These are phyloP conservation scores for Lophura nycthemera DNA, from an alignment of 2,113 vertebrate genomes.

Conservation along the genomic window DNA sequence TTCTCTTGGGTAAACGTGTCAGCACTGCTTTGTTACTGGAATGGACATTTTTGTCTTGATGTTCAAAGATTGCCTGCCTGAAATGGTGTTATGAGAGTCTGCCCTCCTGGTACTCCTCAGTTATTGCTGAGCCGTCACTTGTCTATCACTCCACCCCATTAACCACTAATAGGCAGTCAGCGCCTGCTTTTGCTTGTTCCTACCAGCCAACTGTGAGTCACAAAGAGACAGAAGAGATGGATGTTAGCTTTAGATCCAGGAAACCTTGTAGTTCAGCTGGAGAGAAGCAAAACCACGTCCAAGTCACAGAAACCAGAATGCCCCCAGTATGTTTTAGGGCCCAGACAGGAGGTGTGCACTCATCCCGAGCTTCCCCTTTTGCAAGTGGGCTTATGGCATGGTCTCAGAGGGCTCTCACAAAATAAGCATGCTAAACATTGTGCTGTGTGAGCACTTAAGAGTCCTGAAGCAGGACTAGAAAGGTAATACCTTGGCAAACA, in stretches of 20 bases:
- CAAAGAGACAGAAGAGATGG: background rate
- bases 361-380: background rate
- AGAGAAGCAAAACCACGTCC: background rate
- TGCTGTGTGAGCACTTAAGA: background rate
- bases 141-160: background rate
- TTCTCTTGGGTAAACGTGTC: background rate
- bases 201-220: background rate
- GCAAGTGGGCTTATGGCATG: accelerated
- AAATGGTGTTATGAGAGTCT: background rate
- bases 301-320: background rate
- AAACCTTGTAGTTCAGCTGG: background rate
- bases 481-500: background rate
- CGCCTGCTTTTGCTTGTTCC: background rate
- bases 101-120: background rate
- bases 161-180: background rate
- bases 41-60: background rate
- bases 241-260: accelerated
- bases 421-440: accelerated
- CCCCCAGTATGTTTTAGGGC: background rate
- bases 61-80: background rate
- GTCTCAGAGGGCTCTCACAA: background rate
- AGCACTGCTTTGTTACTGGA: background rate
- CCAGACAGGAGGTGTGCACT: background rate
- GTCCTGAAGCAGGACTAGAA: background rate
- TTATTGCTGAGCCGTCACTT: background rate